Conservation (phyloP, 2,113 vertebrate species). For the Spheniscus mendiculus region DNA sequence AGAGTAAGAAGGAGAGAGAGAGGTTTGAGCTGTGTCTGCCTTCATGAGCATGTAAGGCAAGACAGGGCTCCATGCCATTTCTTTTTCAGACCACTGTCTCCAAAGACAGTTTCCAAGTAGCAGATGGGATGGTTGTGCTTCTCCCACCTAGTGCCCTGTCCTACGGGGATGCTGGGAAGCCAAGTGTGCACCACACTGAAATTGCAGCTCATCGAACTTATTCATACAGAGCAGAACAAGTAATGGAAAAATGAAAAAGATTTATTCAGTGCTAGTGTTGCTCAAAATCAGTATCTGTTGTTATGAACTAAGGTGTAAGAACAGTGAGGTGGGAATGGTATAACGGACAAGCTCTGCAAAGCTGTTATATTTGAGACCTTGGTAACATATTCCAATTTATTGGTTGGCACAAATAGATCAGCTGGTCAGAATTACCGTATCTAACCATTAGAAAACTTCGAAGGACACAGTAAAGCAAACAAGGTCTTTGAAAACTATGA, state of each 20-base stretch:
- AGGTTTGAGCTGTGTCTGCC: neutral
- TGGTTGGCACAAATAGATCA: neutral
- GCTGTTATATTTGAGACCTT: neutral
- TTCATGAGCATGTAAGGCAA: neutral
- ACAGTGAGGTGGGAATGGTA: neutral
- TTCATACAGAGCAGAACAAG: neutral
- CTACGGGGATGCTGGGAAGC: fast-evolving
- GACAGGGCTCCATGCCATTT: neutral
- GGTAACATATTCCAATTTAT: no score
- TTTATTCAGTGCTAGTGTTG: neutral
- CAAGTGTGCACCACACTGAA: neutral
- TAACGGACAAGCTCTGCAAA: neutral
- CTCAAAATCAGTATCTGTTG: neutral
- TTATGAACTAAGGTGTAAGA: neutral
- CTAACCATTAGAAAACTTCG: neutral
- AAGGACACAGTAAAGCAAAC: neutral
- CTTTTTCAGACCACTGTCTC: neutral
- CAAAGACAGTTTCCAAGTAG: neutral
- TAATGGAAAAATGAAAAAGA: neutral
- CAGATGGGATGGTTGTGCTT: neutral
- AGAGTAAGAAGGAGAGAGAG: neutral
- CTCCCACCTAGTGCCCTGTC: neutral
- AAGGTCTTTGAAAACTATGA: neutral
- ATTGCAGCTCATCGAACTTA: neutral
- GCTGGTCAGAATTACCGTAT: neutral